These are phyloP conservation scores for Salmo trutta DNA, from an alignment of 2,797 vertebrate genomes.

Conservation along the genomic window DNA sequence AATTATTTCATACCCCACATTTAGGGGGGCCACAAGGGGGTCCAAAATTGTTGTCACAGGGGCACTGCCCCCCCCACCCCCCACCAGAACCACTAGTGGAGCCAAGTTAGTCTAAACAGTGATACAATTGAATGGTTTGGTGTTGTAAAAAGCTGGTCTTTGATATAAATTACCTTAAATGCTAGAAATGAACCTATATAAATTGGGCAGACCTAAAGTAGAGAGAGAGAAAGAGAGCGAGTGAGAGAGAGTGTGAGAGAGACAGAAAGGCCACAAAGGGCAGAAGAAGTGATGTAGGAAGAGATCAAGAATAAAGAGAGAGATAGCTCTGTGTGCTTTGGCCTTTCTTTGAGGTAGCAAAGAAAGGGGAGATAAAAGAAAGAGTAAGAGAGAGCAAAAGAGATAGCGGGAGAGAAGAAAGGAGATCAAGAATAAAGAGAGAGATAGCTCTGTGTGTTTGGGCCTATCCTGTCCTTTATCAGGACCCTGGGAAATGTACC, in stretches of 20 bases:
- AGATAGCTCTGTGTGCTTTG: no score
- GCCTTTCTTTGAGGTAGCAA: background rate
- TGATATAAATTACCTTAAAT: no score
- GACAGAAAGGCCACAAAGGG: background rate
- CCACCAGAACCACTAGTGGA: no score
- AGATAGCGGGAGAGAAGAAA: conserved; percentile 1
- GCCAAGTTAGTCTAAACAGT: no score
- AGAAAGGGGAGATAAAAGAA: background rate
- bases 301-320: background rate
- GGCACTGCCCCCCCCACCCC: no score
- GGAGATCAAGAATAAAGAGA: background rate
- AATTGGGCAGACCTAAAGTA: background rate
- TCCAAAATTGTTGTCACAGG: no score
- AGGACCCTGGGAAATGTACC: conserved; percentile 10
- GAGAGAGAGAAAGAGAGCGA: background rate
- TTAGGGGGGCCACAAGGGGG: no score
- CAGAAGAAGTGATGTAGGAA: no score
- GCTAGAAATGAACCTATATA: no score
- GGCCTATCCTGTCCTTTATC: conserved; percentile 4
- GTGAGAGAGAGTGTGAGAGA: background rate
- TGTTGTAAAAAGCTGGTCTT: no score
- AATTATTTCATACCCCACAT: no score
- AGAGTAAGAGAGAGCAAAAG: background rate
- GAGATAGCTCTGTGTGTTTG: background rate
- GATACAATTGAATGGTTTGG: no score